phyloP scores from a whole-genome alignment of 2,797 vertebrate genomes.

The Serranus cabrilla region DNA sequence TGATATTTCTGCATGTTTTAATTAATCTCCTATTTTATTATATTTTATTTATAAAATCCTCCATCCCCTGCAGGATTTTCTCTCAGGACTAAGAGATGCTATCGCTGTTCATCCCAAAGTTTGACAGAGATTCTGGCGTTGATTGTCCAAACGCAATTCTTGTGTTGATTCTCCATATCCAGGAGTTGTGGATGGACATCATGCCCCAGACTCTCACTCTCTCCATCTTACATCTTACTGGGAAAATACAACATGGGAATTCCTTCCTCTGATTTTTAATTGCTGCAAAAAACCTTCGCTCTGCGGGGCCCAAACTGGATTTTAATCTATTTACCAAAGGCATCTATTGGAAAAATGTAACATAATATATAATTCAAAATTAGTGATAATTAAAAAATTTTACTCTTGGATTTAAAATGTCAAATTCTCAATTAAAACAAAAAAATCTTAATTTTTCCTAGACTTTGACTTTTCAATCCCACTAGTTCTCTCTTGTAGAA shows the following conservation, averaged over 20 bases:
- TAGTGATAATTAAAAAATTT: background rate
- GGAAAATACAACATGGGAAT: background rate
- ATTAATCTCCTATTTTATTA: background rate
- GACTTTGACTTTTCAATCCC: background rate
- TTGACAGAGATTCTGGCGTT: conserved; percentile 82
- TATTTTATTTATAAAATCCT: conserved; percentile 11
- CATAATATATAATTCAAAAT: background rate
- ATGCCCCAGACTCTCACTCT: conserved; percentile 80
- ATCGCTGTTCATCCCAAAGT: conserved; percentile 10
- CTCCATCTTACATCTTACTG: conserved; percentile 15
- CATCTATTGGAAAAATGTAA: background rate
- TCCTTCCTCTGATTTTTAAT: no score
- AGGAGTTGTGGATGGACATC: conserved; percentile 96
- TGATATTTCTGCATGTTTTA: conserved; percentile 4
- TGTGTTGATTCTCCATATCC: conserved; percentile 81
- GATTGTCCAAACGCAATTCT: conserved; percentile 98
- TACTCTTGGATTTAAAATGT: background rate
- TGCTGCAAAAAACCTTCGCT: background rate
- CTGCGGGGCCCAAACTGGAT: background rate
- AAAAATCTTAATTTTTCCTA: background rate
- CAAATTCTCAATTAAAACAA: background rate
- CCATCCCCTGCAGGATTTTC: conserved; percentile 36
- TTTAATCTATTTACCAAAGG: background rate
- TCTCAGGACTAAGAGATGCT: conserved; percentile 1
- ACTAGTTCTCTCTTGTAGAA: background rate